These are phyloP conservation scores for Agrenia bidenticulata DNA, from an alignment of 2,888 invertebrate species.

Conservation along the genomic window DNA sequence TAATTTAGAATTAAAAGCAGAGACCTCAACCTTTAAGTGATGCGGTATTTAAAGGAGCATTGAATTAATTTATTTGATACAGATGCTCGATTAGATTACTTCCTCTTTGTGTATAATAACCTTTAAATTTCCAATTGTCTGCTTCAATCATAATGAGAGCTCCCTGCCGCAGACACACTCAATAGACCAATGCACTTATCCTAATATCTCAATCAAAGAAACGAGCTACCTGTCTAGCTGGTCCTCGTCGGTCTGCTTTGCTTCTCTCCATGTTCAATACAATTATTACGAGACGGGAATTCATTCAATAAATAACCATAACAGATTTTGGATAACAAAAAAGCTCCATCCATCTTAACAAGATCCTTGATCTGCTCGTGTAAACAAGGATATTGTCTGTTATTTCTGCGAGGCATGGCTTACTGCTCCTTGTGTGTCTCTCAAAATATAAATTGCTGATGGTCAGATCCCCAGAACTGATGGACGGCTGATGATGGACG, in stretches of 20 bases:
- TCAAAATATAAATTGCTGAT: background rate
- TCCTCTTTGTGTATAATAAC: background rate
- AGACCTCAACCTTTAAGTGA: no score
- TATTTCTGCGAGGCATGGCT: background rate
- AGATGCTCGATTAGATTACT: conserved; percentile 5
- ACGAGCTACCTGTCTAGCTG: no score
- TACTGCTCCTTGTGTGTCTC: background rate
- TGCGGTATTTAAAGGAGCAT: background rate
- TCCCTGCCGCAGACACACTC: no score
- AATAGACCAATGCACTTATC: background rate
- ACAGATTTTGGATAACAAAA: background rate
- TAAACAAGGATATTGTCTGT: conserved; percentile 13
- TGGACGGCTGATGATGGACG: background rate
- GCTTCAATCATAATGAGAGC: background rate
- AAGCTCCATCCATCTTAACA: conserved; percentile 9
- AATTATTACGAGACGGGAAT: no score
- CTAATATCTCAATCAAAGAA: background rate
- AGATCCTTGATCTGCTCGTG: conserved; percentile 9
- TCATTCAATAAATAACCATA: no score
- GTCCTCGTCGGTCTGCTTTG: no score
- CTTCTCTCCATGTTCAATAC: no score
- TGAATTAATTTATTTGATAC: background rate
- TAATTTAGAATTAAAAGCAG: no score
- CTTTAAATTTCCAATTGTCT: background rate
- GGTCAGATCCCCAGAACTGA: background rate